Conservation (phyloP, 2,113 vertebrate species). For the Heterocephalus glaber region DNA sequence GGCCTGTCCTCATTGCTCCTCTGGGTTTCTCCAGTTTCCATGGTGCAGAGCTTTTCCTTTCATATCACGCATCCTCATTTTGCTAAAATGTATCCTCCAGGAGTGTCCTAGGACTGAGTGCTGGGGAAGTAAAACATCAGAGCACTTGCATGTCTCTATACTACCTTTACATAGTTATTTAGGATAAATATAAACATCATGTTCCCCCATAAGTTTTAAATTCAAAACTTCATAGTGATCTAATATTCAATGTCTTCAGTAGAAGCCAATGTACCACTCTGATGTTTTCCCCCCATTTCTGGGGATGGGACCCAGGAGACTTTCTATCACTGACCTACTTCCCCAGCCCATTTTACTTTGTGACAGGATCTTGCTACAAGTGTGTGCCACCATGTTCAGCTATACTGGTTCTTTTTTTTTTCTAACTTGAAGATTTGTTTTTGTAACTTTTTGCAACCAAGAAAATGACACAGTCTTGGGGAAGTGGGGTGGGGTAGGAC, state of each 20-base stretch:
- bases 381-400: neutral
- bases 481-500: conserved; percentile 80
- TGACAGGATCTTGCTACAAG: neutral
- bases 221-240: neutral
- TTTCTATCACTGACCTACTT: neutral
- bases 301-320: neutral
- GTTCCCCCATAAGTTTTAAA: neutral
- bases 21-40: neutral
- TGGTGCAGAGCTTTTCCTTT: neutral
- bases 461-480: conserved; percentile 86
- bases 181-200: neutral
- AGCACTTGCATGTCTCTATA: neutral
- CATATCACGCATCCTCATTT: neutral
- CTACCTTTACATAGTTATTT: neutral
- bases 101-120: neutral
- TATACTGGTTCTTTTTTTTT: neutral
- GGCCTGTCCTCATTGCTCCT: neutral
- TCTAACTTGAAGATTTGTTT: conserved; percentile 88
- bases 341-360: neutral
- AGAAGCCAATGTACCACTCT: neutral
- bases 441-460: conserved; percentile 88
- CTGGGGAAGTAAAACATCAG: neutral
- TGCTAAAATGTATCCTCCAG: neutral
- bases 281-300: neutral
- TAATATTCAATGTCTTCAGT: neutral